Evolutionary conservation across 2,113 vertebrate genomes (phyloP), one percentile per base, ranked within the genome.

Genomic region (Kobus ellipsiprymnus): DNA sequence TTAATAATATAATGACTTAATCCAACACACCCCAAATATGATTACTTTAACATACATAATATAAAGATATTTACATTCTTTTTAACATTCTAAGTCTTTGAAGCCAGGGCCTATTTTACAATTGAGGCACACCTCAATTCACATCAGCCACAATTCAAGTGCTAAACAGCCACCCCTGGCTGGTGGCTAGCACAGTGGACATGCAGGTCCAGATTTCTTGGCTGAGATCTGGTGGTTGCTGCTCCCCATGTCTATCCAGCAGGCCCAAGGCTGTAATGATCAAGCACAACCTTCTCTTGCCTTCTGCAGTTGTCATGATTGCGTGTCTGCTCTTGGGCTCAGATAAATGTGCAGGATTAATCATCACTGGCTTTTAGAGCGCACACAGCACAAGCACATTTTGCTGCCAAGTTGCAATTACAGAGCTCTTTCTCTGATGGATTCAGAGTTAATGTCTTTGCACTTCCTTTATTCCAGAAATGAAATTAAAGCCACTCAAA

Each of bases 381-480:
- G 33, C 83, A 46, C 40, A 83, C 16, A 87, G 95, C 88, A 57
- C 30, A 97, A 95, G 86, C 82, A 83, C 85, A 64, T 33, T 36
- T 62, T 19, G 25, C 80, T 97, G 95, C 92, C 96, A 98, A 96
- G 81, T 84, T 84, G 78, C 96, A 98, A 97, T 98, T 96, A 98
- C 81, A 89, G 96, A 87, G 46, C 95, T 67, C 80, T 97, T 91
- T 87, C 92, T 97, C 89, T 94, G 96, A 94, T 97, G 90, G 78
- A 90, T 80, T 92, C 74, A 64, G 97, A 97, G 93, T 87, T 96
- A 95, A 97, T 97, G 95, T 97, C 94, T 96, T 97, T 94, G 94
- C 87, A 88, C 77, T 98, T 97, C 78, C 97, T 97, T 98, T 98
- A 93, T 94, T 90, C 94, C 93, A 97, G 93, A 96, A 98, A 97